Evolutionary conservation across 2,113 vertebrate genomes (phyloP), one percentile per base, ranked within the genome.

Genomic region (Morone chrysops): DNA sequence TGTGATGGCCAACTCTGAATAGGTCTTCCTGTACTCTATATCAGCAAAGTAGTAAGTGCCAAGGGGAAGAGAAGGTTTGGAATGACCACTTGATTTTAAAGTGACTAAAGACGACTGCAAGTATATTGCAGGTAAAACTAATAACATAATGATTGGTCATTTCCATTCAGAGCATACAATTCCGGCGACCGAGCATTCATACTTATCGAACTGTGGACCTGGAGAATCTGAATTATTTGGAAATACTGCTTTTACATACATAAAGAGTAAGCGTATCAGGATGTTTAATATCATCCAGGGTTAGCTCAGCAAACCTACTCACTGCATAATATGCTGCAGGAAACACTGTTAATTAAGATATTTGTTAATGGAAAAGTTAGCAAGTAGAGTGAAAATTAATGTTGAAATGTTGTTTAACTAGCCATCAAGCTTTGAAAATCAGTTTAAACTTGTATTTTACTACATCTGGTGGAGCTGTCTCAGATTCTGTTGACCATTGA

Each of bases 1-100:
- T 66, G 41, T 50, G 12, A 36, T 70, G 57, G 71, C 18, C 59
- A 56, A 54, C 62, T 48, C 63, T 18, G 31, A 66, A 69, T 48
- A n/a, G 25, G 17, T 51, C 61, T 25, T 63, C 53, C 4, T 25
- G 20, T 18, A 22, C n/a, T 65, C 18, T 61, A 60, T 2, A 69
- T 80, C 20, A 61, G 20, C 62, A 38, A 54, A 72, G 59, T 56
- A 47, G 18, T 50, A 25, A 43, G n/a, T 17, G 6, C 2, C 13
- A 50, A 41, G 75, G 25, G 9, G 25, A 67, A 20, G 18, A 4
- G 43, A 51, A 78, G 40, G 31, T 81, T 41, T 12, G 16, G 47
- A 61, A 22, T 41, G 14, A 50, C 13, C 1, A 20, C 11, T 45
- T 8, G 1, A 45, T 69, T 68, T 72, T 5, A 57, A 73, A 36